Percentiles rank a stretch among this genome's conserved stretches.
Evolutionary conservation across 2,888 invertebrate species (phyloP).

Genomic region (Aphidoletes aphidimyza): DNA sequence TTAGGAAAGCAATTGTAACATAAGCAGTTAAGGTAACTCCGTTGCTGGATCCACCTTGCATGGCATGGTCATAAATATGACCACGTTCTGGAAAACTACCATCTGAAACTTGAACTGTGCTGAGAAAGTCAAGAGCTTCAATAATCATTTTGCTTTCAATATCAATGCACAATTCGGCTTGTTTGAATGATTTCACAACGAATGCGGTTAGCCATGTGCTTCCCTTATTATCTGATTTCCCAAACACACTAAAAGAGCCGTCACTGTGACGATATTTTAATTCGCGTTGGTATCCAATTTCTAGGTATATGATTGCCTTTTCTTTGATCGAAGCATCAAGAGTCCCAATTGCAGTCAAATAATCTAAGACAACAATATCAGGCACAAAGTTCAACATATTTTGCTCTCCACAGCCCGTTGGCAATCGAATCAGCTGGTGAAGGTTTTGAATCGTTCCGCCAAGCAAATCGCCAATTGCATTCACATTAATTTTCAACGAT

Average conservation of each 20-base stretch:
- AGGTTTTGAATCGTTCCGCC: conserved; percentile 73
- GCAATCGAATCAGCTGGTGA: conserved; percentile 76
- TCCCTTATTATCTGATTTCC: conserved; percentile 72
- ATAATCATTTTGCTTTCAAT: conserved; percentile 76
- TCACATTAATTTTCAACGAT: conserved; percentile 78
- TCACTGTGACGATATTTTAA: conserved; percentile 78
- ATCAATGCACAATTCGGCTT: conserved; percentile 76
- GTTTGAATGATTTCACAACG: conserved; percentile 80
- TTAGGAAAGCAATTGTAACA: conserved; percentile 78
- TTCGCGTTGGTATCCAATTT: conserved; percentile 80
- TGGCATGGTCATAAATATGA: conserved; percentile 76
- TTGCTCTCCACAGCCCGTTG: conserved; percentile 83
- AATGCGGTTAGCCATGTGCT: conserved; percentile 88
- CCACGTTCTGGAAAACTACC: conserved; percentile 87
- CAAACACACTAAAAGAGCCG: conserved; percentile 86
- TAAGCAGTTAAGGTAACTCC: conserved; percentile 85
- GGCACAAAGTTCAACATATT: conserved; percentile 74
- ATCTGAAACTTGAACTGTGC: conserved; percentile 74
- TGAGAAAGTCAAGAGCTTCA: conserved; percentile 77
- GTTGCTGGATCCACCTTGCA: conserved; percentile 79
- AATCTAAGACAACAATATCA: conserved; percentile 75
- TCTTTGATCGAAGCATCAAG: conserved; percentile 71
- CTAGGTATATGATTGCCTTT: conserved; percentile 65
- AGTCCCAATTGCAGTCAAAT: conserved; percentile 75
- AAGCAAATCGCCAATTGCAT: conserved; percentile 72